phyloP scores from a whole-genome alignment of 2,113 vertebrate genomes.

The Heterochromis multidens region DNA sequence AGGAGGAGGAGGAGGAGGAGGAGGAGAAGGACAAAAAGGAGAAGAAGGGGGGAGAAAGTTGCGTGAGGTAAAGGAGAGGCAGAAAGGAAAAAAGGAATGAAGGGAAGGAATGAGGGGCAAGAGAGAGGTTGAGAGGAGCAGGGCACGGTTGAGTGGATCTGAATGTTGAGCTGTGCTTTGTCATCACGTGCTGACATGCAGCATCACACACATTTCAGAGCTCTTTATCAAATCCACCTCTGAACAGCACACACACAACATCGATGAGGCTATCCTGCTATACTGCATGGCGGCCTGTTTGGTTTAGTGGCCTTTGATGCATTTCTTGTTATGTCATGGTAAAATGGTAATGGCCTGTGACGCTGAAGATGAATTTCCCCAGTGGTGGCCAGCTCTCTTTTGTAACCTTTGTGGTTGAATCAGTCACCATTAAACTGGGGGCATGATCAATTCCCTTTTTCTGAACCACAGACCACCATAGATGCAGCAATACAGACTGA shows the following conservation, averaged over 20 bases:
- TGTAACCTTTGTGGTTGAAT: constrained; percentile 41
- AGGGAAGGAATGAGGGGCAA: constrained; percentile 29
- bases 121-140: constrained; percentile 42
- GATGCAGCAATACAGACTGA: background rate
- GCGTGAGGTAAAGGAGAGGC: constrained; percentile 35
- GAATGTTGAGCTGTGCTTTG: constrained; percentile 65
- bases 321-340: constrained; percentile 47
- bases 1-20: constrained; percentile 37
- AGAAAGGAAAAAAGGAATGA: constrained; percentile 12
- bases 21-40: background rate
- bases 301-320: constrained; percentile 45
- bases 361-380: constrained; percentile 42
- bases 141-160: constrained; percentile 49
- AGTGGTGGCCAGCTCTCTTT: background rate
- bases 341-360: constrained; percentile 28
- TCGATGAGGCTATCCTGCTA: constrained; percentile 20
- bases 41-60: constrained; percentile 15
- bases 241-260: constrained; percentile 15
- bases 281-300: constrained; percentile 1
- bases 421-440: constrained; percentile 27
- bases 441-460: constrained; percentile 18
- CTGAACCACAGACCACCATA: constrained; percentile 29
- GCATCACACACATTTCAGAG: constrained; percentile 61
- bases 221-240: constrained; percentile 44
- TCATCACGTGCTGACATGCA: constrained; percentile 64